These are phyloP conservation scores for Notarius lentiginosus DNA, from an alignment of 2,113 vertebrate genomes.

Conservation along the genomic window DNA sequence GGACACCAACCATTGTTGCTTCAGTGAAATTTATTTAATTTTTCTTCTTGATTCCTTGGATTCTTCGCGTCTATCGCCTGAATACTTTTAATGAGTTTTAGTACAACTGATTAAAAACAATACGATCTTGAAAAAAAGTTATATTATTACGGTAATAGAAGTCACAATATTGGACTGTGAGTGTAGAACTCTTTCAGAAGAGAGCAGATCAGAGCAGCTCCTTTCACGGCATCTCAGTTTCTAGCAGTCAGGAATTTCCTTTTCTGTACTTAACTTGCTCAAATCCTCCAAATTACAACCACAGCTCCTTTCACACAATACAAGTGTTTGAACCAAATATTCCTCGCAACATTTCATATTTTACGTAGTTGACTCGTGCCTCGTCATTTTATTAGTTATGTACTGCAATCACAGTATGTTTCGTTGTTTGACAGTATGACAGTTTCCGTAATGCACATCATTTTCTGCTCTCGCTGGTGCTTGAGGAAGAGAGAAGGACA, in stretches of 20 bases:
- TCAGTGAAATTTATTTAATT: background rate
- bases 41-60: background rate
- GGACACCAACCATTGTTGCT: background rate
- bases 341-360: background rate
- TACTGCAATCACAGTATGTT: background rate
- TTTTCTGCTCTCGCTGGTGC: background rate
- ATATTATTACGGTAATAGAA: background rate
- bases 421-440: background rate
- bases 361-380: background rate
- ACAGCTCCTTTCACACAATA: background rate
- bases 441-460: background rate
- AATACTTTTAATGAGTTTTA: background rate
- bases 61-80: background rate
- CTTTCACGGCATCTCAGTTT: background rate
- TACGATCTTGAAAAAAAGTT: background rate
- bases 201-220: background rate
- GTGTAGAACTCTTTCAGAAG: background rate
- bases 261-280: background rate
- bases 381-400: background rate
- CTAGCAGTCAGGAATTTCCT: background rate
- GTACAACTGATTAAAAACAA: background rate
- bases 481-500: constrained; percentile 17
- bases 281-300: background rate
- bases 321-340: background rate
- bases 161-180: background rate